These are phyloP conservation scores for Cossypha heuglini DNA, from an alignment of 2,797 vertebrate species.

Conservation along the genomic window DNA sequence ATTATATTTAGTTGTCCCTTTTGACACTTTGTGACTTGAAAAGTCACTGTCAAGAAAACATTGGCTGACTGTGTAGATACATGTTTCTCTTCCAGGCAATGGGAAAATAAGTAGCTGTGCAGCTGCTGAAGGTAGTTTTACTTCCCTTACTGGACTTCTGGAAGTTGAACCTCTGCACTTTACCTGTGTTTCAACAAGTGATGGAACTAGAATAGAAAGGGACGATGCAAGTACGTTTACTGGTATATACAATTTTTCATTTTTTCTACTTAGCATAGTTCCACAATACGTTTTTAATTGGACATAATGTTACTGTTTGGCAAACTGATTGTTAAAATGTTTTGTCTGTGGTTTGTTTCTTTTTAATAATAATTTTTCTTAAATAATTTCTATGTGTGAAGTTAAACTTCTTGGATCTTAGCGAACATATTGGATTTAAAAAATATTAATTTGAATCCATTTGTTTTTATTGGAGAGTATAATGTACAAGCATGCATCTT, in stretches of 20 bases:
- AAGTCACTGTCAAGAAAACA: neutral
- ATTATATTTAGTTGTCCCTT: neutral
- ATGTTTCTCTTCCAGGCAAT: slow-evolving; percentile 79
- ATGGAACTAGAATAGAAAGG: slow-evolving; percentile 97
- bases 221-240: slow-evolving; percentile 99
- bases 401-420: neutral
- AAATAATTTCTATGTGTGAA: neutral
- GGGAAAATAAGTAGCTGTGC: slow-evolving; percentile 93
- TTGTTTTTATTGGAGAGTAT: neutral
- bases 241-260: slow-evolving; percentile 81
- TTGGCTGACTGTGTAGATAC: neutral
- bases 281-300: neutral
- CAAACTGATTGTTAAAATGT: neutral
- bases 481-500: neutral
- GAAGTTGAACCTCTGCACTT: slow-evolving; percentile 99
- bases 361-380: neutral
- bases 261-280: slow-evolving; percentile 47
- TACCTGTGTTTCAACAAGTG: slow-evolving; percentile 97
- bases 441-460: neutral
- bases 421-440: neutral
- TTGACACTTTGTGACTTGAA: neutral
- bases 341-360: neutral
- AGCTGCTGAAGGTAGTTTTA: slow-evolving; percentile 98
- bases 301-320: neutral
- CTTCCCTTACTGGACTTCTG: slow-evolving; percentile 93